phyloP scores from a whole-genome alignment of 2,888 invertebrate genomes.

The Macrosoma leucophasiata region DNA sequence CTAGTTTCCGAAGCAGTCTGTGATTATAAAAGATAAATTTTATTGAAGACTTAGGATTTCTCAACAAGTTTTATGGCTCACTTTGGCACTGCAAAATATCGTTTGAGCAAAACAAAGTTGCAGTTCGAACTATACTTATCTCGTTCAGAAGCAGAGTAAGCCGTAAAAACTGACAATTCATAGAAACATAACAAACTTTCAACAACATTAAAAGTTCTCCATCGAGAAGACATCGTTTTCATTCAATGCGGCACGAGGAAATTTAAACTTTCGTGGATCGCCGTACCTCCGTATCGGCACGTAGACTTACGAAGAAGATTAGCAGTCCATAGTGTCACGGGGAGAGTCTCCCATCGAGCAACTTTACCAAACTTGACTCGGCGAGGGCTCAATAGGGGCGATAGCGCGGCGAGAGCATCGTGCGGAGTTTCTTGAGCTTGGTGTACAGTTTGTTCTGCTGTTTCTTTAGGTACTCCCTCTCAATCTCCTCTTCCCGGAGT shows the following conservation, averaged over 20 bases:
- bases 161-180: constrained; percentile 58
- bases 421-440: constrained; percentile 77
- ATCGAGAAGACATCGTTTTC: constrained; percentile 14
- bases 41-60: constrained; percentile 62
- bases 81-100: constrained; percentile 68
- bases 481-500: constrained; percentile 74
- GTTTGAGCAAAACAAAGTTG: constrained; percentile 63
- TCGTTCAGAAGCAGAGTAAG: constrained; percentile 67
- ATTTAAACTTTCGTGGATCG: too few species aligned
- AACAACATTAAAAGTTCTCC: constrained; percentile 19
- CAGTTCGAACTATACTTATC: constrained; percentile 37
- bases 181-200: constrained; percentile 38
- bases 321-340: constrained; percentile 48
- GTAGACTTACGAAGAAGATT: constrained; percentile 44
- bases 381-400: constrained; percentile 53
- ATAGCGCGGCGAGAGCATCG: constrained; percentile 65
- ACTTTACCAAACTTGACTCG: constrained; percentile 37
- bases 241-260: too few species aligned
- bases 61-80: constrained; percentile 67
- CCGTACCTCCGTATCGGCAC: constrained; percentile 33
- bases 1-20: constrained; percentile 70
- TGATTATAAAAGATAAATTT: constrained; percentile 63
- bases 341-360: constrained; percentile 38
- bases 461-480: constrained; percentile 75
- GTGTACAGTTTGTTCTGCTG: constrained; percentile 79